These are phyloP conservation scores for Rhinoderma darwinii DNA, from an alignment of 2,113 vertebrate species.

Conservation along the genomic window DNA sequence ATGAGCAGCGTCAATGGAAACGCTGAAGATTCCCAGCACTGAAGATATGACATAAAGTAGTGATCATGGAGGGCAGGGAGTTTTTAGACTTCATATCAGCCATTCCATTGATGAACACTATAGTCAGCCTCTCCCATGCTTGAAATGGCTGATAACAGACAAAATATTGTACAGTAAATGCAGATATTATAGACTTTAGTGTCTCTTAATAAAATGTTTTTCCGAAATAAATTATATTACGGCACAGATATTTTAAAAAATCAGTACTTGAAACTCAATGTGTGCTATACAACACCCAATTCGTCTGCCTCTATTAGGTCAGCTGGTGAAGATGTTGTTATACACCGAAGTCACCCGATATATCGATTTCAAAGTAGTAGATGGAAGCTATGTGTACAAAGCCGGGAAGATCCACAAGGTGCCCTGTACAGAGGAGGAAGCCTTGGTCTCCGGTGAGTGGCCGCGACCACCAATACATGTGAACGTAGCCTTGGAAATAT, in stretches of 20 bases:
- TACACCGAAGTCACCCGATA: slow-evolving; percentile 92
- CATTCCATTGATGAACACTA: too few relatives aligned
- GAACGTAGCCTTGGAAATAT: neutral
- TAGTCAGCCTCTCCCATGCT: too few relatives aligned
- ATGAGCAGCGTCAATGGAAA: neutral
- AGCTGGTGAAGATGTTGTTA: slow-evolving; percentile 91
- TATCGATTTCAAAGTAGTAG: slow-evolving; percentile 91
- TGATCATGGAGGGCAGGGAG: neutral
- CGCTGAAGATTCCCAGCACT: neutral
- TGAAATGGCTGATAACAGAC: neutral
- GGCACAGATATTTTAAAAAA: neutral
- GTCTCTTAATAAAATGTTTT: neutral
- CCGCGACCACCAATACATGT: neutral
- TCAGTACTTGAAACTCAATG: neutral
- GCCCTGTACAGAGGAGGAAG: slow-evolving; percentile 90
- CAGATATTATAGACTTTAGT: neutral
- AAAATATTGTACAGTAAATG: neutral
- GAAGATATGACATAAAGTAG: neutral
- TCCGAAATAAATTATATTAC: neutral
- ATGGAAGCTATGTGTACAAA: slow-evolving; percentile 92
- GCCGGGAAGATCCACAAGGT: slow-evolving; percentile 92
- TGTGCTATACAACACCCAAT: neutral
- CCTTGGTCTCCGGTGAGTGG: slow-evolving; percentile 86
- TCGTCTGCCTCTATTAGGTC: slow-evolving; percentile 70
- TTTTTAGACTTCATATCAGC: too few relatives aligned